Evolutionary conservation across 2,113 vertebrate species (phyloP), one percentile per base, ranked within the genome.

Genomic region (Tauraco erythrolophus): DNA sequence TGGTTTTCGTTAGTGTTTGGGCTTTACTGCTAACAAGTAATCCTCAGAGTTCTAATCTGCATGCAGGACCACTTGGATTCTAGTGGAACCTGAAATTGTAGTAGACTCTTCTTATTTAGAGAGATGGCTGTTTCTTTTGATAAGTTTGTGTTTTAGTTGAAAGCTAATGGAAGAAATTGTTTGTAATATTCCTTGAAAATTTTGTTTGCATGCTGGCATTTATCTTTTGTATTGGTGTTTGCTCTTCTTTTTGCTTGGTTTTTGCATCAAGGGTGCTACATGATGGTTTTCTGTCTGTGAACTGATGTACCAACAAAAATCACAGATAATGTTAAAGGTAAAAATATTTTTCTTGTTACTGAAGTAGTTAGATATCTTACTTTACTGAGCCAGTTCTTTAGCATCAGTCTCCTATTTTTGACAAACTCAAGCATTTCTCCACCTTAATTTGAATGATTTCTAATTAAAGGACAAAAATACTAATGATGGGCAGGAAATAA

Each of bases 401-500:
- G 39, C 60, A 53, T 84, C 10, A 37, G 14, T 82, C 6, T 82
- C 35, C 33, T 71, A 19, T 65, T 94, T 91, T 81, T 84, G 31
- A 53, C 28, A 41, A 61, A 71, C 33, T 58, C 15, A 51, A 75
- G 35, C 43, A 68, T 84, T 93, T 89, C 77, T 31, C 81, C 12
- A 13, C 72, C 41, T 62, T 84, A 46, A 83, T 62, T 80, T 83
- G 79, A 84, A 27, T 74, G 7, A 48, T 74, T 84, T 57, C 46
- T 78, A 75, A 78, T 15, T 82, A 46, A 89, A 74, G 69, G 61
- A 68, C n/a, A 64, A 81, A 78, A 81, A 61, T 62, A 61, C 30
- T 86, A 57, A 21, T 45, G 41, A n/a, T 74, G 35, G 61, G 66
- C 50, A 93, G 46, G 43, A 92, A 90, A 83, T 92, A 87, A 77